phyloP scores from a whole-genome alignment of 2,888 invertebrate genomes.

The Pecten maximus region DNA sequence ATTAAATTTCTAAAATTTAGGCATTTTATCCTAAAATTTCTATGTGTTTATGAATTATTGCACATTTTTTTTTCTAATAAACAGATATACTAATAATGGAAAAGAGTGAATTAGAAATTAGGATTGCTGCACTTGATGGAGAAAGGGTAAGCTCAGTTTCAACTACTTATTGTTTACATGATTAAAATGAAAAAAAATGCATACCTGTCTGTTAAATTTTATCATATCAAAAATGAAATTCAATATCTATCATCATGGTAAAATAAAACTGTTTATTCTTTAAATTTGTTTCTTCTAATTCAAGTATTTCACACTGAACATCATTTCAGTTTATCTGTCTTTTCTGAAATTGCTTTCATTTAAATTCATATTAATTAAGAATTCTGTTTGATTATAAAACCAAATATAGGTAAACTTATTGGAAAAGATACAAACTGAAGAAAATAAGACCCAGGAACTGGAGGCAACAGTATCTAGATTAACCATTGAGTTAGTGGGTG shows the following conservation, averaged over 20 bases:
- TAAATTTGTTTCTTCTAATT: too few species aligned
- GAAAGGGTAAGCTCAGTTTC: constrained; percentile 60
- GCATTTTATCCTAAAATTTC: too few species aligned
- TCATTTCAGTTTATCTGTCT: not conserved
- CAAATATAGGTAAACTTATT: not conserved
- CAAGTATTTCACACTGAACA: too few species aligned
- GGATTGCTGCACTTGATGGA: constrained; percentile 59
- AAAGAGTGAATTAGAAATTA: constrained; percentile 71
- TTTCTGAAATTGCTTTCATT: not conserved
- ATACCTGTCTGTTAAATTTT: too few species aligned
- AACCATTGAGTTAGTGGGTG: not conserved
- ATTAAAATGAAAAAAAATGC: too few species aligned
- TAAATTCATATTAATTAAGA: too few species aligned
- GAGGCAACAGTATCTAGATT: not conserved
- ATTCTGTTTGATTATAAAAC: not conserved
- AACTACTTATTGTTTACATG: too few species aligned
- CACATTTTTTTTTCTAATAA: constrained; percentile 10
- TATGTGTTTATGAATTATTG: too few species aligned
- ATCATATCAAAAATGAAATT: too few species aligned
- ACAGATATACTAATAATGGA: constrained; percentile 76
- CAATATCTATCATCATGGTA: not conserved
- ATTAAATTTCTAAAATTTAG: too few species aligned
- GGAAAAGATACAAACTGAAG: not conserved
- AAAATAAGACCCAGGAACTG: not conserved
- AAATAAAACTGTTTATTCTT: too few species aligned